phyloP scores from a whole-genome alignment of 2,888 invertebrate genomes.

The Saturnia japonica region DNA sequence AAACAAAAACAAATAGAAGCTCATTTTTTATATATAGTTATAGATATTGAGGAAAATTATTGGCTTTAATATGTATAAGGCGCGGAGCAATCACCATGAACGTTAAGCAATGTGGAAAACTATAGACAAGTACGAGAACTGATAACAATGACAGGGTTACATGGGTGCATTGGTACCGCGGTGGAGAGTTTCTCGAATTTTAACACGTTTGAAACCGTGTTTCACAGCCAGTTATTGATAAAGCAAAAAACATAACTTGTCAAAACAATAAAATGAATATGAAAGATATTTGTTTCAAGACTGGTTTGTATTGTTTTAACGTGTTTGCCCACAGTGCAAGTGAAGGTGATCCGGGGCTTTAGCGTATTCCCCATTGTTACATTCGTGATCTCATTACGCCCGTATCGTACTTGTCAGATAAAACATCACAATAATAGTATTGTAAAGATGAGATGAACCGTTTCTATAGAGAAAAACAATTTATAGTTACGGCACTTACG shows the following conservation, averaged over 20 bases:
- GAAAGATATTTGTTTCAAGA: background rate
- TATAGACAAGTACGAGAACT: too few relatives aligned
- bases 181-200: too few relatives aligned
- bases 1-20: too few relatives aligned
- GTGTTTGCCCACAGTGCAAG: conserved; percentile 12
- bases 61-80: too few relatives aligned
- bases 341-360: conserved; percentile 15
- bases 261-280: background rate
- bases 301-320: conserved; percentile 10
- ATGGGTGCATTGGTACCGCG: too few relatives aligned
- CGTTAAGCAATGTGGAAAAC: too few relatives aligned
- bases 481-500: background rate
- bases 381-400: conserved; percentile 13
- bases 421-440: conserved; percentile 4
- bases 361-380: conserved; percentile 10
- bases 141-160: too few relatives aligned
- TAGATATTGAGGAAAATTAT: too few relatives aligned
- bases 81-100: too few relatives aligned
- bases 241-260: background rate
- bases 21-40: too few relatives aligned
- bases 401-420: background rate
- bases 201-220: too few relatives aligned
- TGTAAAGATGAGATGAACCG: background rate
- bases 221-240: background rate
- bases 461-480: background rate